Conservation (phyloP, 2,113 vertebrate genomes). For the Macrotus californicus region DNA sequence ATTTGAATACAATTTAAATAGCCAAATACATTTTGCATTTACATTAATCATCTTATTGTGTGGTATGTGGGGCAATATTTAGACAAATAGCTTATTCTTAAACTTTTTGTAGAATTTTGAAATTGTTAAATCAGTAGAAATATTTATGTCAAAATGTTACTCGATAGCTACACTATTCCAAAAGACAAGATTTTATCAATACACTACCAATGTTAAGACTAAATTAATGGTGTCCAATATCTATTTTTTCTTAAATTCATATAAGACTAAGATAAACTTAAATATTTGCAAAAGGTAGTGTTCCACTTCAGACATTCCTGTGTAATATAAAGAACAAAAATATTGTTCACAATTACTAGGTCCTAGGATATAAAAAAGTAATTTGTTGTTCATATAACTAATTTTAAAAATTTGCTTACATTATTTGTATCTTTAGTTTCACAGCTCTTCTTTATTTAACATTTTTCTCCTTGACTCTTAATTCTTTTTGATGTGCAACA, state of each 20-base stretch:
- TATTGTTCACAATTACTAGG: not conserved
- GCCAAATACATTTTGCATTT: not conserved
- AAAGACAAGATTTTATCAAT: not conserved
- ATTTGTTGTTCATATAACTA: not conserved
- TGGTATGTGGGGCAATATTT: not conserved
- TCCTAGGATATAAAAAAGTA: not conserved
- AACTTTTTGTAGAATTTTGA: conserved; percentile 52
- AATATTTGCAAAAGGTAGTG: not conserved
- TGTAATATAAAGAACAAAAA: not conserved
- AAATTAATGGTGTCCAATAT: not conserved
- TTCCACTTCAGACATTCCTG: not conserved
- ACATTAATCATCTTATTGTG: not conserved
- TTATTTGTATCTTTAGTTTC: not conserved
- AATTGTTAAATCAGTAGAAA: conserved; percentile 36
- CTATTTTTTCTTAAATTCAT: not conserved
- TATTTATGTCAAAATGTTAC: not conserved
- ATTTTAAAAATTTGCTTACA: not conserved
- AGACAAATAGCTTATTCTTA: not conserved
- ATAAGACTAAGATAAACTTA: not conserved
- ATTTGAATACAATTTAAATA: not conserved
- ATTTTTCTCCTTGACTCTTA: not conserved
- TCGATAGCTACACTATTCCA: not conserved
- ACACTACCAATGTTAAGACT: not conserved
- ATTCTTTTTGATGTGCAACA: not conserved
- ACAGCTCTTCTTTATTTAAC: not conserved